phyloP scores from a whole-genome alignment of 2,113 vertebrate species.

The Xiphophorus maculatus region DNA sequence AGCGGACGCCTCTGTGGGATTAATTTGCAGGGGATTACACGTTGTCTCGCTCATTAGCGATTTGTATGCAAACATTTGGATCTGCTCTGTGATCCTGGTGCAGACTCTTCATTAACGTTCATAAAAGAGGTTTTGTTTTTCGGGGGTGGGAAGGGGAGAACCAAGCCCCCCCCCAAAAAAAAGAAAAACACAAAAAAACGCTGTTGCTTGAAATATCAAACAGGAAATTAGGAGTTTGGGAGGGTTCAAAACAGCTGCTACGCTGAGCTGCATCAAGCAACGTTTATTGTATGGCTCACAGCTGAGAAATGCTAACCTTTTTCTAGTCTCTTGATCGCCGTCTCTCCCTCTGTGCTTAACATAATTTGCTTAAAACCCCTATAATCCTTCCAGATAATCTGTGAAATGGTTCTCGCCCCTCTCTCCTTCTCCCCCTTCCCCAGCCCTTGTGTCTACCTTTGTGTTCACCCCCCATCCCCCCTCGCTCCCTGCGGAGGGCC shows the following conservation, averaged over 20 bases:
- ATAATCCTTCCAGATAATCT: constrained; percentile 84
- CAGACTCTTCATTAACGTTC: not conserved
- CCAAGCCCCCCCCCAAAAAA: too few species aligned
- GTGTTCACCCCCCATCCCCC: constrained; percentile 37
- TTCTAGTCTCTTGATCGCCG: constrained; percentile 76
- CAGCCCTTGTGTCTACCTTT: constrained; percentile 77
- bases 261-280: constrained; percentile 67
- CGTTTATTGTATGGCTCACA: constrained; percentile 81
- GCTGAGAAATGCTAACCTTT: constrained; percentile 80
- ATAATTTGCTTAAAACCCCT: constrained; percentile 83
- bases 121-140: not conserved
- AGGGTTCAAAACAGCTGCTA: constrained; percentile 33
- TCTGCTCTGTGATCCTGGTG: not conserved
- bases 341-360: constrained; percentile 81
- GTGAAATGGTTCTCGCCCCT: constrained; percentile 79
- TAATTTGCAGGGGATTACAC: constrained; percentile 57
- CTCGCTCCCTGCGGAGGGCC: constrained; percentile 49
- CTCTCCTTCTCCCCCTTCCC: constrained; percentile 70
- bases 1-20: constrained; percentile 57
- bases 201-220: not conserved
- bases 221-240: constrained; percentile 7
- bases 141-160: not conserved
- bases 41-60: constrained; percentile 29
- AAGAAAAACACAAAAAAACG: not conserved
- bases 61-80: constrained; percentile 33